These are phyloP conservation scores for Poecilia gillii DNA, from an alignment of 2,797 vertebrate genomes.

Conservation along the genomic window DNA sequence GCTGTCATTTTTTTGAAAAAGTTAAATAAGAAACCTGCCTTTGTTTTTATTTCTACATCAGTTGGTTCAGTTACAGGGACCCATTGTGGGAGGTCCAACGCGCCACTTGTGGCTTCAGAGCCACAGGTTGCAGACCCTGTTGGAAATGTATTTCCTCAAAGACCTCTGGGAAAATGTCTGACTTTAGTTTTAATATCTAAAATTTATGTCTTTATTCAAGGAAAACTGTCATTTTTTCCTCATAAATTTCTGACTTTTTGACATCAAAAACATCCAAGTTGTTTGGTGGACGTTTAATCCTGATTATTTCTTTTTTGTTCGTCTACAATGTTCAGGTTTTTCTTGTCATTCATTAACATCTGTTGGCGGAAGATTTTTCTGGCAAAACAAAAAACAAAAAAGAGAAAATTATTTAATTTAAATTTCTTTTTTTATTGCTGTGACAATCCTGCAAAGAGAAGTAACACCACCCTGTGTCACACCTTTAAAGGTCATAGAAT, in stretches of 20 bases:
- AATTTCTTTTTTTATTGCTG: neutral
- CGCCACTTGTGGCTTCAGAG: no score
- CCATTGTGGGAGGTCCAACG: no score
- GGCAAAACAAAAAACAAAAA: neutral
- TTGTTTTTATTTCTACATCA: no score
- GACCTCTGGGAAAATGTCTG: no score
- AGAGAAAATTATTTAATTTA: neutral
- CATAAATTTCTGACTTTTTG: neutral
- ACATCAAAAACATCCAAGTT: neutral
- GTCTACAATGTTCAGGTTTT: neutral
- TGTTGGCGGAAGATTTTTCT: neutral
- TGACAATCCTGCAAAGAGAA: neutral
- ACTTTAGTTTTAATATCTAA: neutral
- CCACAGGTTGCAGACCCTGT: no score
- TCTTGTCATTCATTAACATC: neutral
- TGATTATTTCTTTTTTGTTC: no score
- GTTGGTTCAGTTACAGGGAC: no score
- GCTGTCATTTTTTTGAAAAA: no score
- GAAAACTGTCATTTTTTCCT: neutral
- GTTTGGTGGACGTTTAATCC: neutral
- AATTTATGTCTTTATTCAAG: neutral
- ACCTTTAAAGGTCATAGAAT: slow-evolving; percentile 46
- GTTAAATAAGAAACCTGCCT: no score
- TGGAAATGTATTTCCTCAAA: no score
- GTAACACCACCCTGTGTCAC: slow-evolving; percentile 6